Conservation (phyloP, 2,797 vertebrate genomes). For the Paramormyrops hopkinsi region DNA sequence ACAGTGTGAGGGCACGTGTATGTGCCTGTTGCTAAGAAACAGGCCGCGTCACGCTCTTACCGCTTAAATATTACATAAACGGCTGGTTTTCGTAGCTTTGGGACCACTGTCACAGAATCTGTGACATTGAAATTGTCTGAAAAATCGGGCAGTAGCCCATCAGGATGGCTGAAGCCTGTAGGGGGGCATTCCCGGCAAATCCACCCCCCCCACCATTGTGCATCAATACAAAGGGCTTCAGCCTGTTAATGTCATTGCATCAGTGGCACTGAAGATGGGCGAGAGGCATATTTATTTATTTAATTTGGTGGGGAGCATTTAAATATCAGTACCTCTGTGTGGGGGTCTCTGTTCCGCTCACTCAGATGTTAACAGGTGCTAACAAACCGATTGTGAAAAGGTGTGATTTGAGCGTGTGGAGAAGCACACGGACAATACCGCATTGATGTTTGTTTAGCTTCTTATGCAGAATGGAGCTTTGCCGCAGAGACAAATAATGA, state of each 20-base stretch:
- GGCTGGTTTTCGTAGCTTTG: constrained; percentile 36
- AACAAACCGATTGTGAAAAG: background rate
- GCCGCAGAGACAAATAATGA: background rate
- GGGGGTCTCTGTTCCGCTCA: background rate
- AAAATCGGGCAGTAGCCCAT: constrained; percentile 52
- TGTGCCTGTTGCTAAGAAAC: constrained; percentile 19
- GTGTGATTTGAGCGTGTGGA: background rate
- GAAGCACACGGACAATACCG: background rate
- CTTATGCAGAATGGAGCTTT: background rate
- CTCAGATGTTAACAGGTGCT: background rate
- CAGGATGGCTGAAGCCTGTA: constrained; percentile 49
- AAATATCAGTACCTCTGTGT: background rate
- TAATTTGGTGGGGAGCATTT: background rate
- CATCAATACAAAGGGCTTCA: constrained; percentile 59
- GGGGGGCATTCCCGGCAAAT: constrained; percentile 48
- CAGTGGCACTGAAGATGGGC: constrained; percentile 42
- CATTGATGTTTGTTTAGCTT: background rate
- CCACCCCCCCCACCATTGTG: constrained; percentile 45
- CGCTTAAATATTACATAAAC: constrained; percentile 20
- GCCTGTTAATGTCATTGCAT: constrained; percentile 61
- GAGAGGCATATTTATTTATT: constrained; percentile 24
- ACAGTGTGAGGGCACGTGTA: background rate
- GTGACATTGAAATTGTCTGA: constrained; percentile 41
- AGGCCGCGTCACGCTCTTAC: background rate
- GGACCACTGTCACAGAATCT: constrained; percentile 37